phyloP scores from a whole-genome alignment of 1,140 invertebrate genomes.

The Papilio aristodemus region DNA sequence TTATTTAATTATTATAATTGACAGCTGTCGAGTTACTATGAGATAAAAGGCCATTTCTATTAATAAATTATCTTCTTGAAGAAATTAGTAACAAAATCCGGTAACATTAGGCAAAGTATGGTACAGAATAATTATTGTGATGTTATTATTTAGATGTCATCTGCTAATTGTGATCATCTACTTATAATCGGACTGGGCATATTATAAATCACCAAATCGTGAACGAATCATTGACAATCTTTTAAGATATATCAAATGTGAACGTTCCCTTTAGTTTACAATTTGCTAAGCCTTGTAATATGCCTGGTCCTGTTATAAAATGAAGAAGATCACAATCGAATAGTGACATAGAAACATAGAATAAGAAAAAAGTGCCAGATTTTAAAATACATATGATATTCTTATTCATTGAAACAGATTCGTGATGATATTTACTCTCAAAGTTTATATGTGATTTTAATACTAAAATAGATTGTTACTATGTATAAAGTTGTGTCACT shows the following conservation, averaged over 20 bases:
- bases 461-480: constrained; percentile 5
- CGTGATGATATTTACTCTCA: not conserved
- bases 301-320: too few species aligned
- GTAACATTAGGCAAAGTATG: constrained; percentile 22
- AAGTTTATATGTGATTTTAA: constrained; percentile 16
- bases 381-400: constrained; percentile 30
- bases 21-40: constrained; percentile 33
- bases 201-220: not conserved
- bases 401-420: not conserved
- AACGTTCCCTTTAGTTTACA: too few species aligned
- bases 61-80: not conserved
- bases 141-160: constrained; percentile 24
- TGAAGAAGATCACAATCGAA: too few species aligned
- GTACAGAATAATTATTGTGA: constrained; percentile 38
- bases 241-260: too few species aligned
- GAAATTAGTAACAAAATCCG: constrained; percentile 9
- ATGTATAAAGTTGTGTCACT: constrained; percentile 12
- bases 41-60: constrained; percentile 7
- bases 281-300: too few species aligned
- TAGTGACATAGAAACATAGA: constrained; percentile 37
- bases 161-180: too few species aligned
- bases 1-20: constrained; percentile 32
- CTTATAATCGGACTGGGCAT: too few species aligned
- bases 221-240: too few species aligned
- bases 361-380: constrained; percentile 52